Evolutionary conservation across 2,797 vertebrate species (phyloP).

Genomic region (Morus bassanus): DNA sequence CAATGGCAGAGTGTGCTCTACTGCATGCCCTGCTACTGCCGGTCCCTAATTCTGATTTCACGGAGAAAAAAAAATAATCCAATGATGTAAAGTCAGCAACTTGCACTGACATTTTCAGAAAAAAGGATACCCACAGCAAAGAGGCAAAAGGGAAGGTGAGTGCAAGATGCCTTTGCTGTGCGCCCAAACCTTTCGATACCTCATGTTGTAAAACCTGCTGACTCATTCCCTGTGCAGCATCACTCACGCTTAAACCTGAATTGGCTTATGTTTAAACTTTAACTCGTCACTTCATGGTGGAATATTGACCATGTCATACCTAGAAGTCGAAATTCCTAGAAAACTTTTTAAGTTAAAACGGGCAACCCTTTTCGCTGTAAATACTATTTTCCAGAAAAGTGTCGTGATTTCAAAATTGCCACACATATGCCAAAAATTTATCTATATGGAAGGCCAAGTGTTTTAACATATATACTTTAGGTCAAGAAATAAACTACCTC

Average conservation of each 20-base stretch:
- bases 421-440: neutral
- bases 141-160: neutral
- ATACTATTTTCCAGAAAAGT: neutral
- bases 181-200: neutral
- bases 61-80: neutral
- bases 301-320: neutral
- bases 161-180: fast-evolving
- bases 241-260: neutral
- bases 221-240: neutral
- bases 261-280: neutral
- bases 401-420: neutral
- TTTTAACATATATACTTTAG: neutral
- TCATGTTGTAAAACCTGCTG: neutral
- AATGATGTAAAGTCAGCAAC: neutral
- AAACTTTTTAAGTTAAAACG: neutral
- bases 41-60: neutral
- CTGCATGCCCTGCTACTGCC: fast-evolving
- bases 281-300: neutral
- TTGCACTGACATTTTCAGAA: neutral
- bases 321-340: neutral
- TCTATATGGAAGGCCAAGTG: neutral
- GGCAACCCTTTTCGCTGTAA: neutral
- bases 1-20: neutral
- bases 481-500: neutral
- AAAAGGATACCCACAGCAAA: neutral